These are phyloP conservation scores for Microchrysa polita DNA, from an alignment of 2,888 invertebrate genomes.

Conservation along the genomic window DNA sequence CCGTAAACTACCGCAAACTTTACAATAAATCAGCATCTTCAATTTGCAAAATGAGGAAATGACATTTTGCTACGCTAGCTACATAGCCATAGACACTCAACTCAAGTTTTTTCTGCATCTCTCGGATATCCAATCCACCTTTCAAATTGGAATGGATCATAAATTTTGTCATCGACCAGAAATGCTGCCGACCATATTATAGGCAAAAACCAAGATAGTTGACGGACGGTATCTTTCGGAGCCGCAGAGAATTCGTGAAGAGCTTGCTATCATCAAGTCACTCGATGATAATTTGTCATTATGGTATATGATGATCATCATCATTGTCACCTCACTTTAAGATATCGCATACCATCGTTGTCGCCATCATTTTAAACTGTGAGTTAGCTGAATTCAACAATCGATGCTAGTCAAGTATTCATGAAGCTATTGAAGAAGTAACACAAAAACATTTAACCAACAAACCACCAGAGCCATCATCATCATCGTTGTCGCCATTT, in stretches of 20 bases:
- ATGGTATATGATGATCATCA: slow-evolving; percentile 13
- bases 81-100: no score
- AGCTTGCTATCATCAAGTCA: slow-evolving; percentile 17
- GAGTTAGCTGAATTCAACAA: background rate
- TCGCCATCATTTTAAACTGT: background rate
- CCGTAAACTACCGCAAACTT: no score
- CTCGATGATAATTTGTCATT: slow-evolving; percentile 22
- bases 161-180: slow-evolving; percentile 30
- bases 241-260: slow-evolving; percentile 31
- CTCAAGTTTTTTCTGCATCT: no score
- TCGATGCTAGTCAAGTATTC: slow-evolving; percentile 4
- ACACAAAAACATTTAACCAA: background rate
- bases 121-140: background rate
- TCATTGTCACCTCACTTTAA: background rate
- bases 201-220: background rate
- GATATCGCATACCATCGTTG: background rate
- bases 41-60: no score
- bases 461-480: background rate
- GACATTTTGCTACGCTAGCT: no score
- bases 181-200: slow-evolving; percentile 14
- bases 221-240: slow-evolving; percentile 9
- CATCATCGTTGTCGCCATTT: slow-evolving; percentile 6
- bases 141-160: slow-evolving; percentile 14
- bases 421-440: slow-evolving; percentile 12
- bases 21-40: no score